phyloP scores from a whole-genome alignment of 1,140 invertebrate genomes.

The Diorhabda sublineata region DNA sequence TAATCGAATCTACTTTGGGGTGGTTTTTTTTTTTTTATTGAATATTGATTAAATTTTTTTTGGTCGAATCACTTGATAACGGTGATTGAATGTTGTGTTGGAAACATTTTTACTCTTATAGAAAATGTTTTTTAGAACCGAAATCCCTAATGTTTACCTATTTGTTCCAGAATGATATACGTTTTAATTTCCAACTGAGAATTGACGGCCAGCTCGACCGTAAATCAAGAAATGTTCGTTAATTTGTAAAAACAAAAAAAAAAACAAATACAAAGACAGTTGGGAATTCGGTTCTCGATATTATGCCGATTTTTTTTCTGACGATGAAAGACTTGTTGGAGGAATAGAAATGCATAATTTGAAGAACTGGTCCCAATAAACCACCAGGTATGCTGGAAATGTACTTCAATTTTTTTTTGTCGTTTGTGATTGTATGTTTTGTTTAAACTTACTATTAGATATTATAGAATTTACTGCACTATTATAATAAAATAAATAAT shows the following conservation, averaged over 20 bases:
- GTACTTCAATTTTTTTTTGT: neutral
- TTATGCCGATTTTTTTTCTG: slow-evolving; percentile 21
- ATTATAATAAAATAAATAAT: no score
- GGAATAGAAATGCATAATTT: slow-evolving; percentile 20
- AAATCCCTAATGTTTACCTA: slow-evolving; percentile 43
- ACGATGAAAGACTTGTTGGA: slow-evolving; percentile 7
- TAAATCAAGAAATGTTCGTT: neutral
- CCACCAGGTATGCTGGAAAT: slow-evolving; percentile 10
- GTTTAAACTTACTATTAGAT: no score
- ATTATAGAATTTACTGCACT: no score
- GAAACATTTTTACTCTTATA: slow-evolving; percentile 10
- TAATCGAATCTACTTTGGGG: no score
- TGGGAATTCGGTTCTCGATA: slow-evolving; percentile 39
- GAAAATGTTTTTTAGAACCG: slow-evolving; percentile 38
- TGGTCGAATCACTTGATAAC: no score
- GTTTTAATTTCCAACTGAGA: slow-evolving; percentile 44
- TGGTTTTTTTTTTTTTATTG: no score
- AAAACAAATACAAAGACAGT: slow-evolving; percentile 21
- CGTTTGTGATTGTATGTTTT: slow-evolving; percentile 7
- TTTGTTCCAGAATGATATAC: slow-evolving; percentile 49
- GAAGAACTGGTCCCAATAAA: slow-evolving; percentile 24
- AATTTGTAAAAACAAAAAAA: neutral
- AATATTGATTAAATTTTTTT: no score
- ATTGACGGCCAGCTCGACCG: slow-evolving; percentile 10
- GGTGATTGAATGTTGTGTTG: no score